These are phyloP conservation scores for Indicator indicator DNA, from an alignment of 2,113 vertebrate genomes.

Conservation along the genomic window DNA sequence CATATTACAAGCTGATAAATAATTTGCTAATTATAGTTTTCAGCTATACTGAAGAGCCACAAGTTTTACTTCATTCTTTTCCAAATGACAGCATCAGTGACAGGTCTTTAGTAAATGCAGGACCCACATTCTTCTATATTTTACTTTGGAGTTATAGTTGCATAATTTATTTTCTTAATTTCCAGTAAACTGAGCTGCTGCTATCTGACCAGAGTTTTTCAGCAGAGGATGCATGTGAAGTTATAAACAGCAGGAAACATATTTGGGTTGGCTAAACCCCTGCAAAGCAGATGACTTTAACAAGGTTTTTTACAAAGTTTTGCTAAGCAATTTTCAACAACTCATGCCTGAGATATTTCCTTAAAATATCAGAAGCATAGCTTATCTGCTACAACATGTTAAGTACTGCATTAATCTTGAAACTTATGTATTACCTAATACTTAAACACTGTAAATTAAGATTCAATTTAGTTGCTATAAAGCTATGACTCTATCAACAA, in stretches of 20 bases:
- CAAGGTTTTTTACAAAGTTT: neutral
- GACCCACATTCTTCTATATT: neutral
- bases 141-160: neutral
- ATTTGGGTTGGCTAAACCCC: neutral
- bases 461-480: neutral
- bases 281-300: neutral
- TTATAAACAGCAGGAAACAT: neutral
- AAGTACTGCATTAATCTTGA: neutral
- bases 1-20: neutral
- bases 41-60: fast-evolving
- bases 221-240: neutral
- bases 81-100: fast-evolving
- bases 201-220: neutral
- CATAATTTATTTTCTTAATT: neutral
- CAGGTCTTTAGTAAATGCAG: neutral
- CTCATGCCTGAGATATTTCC: neutral
- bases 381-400: neutral
- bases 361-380: neutral
- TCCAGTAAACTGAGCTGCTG: neutral
- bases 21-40: slow-evolving; percentile 5
- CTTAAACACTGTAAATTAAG: neutral
- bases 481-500: neutral
- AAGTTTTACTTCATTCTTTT: neutral
- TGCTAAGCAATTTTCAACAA: neutral
- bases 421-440: neutral